These are phyloP conservation scores for Galagoides demidoff DNA, from an alignment of 2,797 vertebrate species.

Conservation along the genomic window DNA sequence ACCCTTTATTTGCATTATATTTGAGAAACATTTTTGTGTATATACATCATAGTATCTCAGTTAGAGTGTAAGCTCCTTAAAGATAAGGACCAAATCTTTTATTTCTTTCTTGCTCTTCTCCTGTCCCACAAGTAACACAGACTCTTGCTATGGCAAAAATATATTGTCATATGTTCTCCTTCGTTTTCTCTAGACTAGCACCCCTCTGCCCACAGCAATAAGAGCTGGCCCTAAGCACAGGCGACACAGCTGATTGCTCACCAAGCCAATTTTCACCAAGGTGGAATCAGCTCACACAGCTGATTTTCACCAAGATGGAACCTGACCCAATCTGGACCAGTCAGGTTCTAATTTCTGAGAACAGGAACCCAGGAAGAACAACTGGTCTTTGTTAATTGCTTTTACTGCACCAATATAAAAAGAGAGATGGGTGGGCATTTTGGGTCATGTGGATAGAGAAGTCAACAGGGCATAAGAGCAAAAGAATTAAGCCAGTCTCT, in stretches of 20 bases:
- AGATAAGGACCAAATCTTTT: neutral
- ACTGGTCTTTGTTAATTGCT: neutral
- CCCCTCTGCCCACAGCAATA: neutral
- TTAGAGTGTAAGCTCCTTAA: neutral
- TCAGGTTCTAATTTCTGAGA: neutral
- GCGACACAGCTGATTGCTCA: neutral
- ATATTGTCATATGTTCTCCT: neutral
- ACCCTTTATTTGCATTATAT: neutral
- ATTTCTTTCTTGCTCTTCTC: neutral
- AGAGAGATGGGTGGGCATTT: neutral
- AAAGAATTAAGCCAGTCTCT: conserved; percentile 1
- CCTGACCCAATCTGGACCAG: neutral
- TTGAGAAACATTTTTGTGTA: neutral
- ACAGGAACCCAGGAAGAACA: neutral
- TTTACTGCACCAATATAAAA: neutral
- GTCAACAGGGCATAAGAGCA: neutral
- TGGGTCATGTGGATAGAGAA: neutral
- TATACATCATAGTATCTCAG: neutral
- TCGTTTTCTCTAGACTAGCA: neutral
- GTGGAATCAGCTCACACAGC: neutral
- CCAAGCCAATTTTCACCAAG: neutral
- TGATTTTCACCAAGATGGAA: conserved; percentile 1
- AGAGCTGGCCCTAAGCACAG: neutral
- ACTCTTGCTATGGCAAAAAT: neutral
- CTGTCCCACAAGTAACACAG: neutral